A percentile compares a stretch with the other conserved stretches of the same genome.
phyloP scores from a whole-genome alignment of 1,140 invertebrate genomes.

The Apis laboriosa region DNA sequence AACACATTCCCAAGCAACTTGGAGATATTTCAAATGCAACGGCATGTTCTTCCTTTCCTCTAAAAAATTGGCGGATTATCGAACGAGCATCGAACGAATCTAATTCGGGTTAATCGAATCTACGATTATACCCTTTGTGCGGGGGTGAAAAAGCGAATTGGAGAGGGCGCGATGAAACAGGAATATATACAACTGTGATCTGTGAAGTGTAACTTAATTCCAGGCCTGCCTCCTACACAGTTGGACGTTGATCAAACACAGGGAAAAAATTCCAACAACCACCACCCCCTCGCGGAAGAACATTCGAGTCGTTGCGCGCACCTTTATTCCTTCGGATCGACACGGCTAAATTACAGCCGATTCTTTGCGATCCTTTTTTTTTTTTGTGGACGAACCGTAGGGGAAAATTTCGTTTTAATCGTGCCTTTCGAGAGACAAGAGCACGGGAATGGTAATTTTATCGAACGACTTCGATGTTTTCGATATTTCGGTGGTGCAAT shows the following conservation, averaged over 20 bases:
- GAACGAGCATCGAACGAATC: conserved; percentile 3
- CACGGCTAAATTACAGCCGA: conserved; percentile 14
- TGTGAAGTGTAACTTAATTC: conserved; percentile 29
- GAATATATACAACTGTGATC: neutral
- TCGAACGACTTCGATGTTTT: neutral
- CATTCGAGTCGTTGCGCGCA: neutral
- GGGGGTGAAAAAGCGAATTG: conserved; percentile 18
- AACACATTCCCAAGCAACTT: neutral
- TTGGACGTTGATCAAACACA: conserved; percentile 22
- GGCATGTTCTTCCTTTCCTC: neutral
- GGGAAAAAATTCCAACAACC: conserved; percentile 8
- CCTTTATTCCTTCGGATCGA: conserved; percentile 16
- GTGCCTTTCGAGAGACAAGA: conserved; percentile 9
- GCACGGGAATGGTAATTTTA: conserved; percentile 15
- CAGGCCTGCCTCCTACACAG: neutral
- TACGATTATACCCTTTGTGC: neutral
- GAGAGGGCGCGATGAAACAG: neutral
- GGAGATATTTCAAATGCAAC: neutral
- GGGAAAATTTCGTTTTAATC: conserved; percentile 22
- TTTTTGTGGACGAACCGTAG: neutral
- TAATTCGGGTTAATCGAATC: conserved; percentile 25
- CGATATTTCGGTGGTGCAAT: neutral
- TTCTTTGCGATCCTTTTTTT: conserved; percentile 4
- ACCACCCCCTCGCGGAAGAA: neutral
- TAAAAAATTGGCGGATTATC: neutral